Base-by-base conservation (phyloP, 2,888 invertebrate genomes). In the Eristalis intricaria region DNA sequence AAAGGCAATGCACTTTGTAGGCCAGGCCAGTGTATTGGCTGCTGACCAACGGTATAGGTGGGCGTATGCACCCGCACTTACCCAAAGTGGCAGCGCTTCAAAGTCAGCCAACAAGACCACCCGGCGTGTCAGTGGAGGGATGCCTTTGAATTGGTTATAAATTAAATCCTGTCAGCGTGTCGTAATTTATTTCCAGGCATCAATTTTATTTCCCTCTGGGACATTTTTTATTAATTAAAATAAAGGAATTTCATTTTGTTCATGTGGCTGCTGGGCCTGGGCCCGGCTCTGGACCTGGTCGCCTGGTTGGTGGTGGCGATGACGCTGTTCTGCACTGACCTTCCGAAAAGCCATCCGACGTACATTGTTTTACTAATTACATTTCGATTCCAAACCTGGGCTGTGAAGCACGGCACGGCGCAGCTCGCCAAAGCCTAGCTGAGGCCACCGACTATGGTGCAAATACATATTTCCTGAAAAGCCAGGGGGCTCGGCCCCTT, bases 191-290 rank as follows among this genome's bases (percentile, higher is more conserved):
- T 88, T 85, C 69, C 78, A 84, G 81, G 63, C 84, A 85, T 88
- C 85, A 85, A 88, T 88, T 88, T 88, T 88, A 77, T 88, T 84
- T 84, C 83, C 70, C 85, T 79, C 73, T 66, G 82, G 88, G 76
- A 82, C 82, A 85, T 88, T 78, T 85, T 88, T 85, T 79, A 85
- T 85, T 88, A 88, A 85, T 88, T 82, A 85, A 85, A 88, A 88
- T 81, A 85, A 85, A 85, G 84, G 84, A 88, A 88, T 88, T 81
- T 84, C 77, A 84, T 84, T 84, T 88, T 69, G 80, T 80, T 77
- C 73, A 69, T 76, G 61, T 65, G 71, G 69, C 23, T 19, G 19
- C 15, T 58, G 38, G 74, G 22, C 26, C 10, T 5, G 32, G 32
- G 4, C 10, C 38, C n/a, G n/a, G n/a, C n/a, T n/a, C n/a, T n/a